phyloP scores from a whole-genome alignment of 2,888 invertebrate genomes.

The Agapetus fuscipes region DNA sequence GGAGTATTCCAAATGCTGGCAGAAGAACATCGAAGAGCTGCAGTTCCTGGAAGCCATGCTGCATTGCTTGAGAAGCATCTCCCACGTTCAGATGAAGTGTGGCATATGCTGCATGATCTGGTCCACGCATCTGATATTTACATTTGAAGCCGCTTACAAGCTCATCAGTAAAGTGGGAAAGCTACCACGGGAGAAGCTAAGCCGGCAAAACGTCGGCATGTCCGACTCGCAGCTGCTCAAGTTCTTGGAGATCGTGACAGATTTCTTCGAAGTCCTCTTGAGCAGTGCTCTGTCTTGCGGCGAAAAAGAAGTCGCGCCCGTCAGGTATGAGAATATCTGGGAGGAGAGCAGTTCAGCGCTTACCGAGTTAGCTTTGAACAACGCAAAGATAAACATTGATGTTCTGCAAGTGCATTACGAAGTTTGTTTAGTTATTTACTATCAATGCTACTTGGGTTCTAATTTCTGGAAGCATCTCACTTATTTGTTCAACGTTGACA shows the following conservation, averaged over 20 bases:
- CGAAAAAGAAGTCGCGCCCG: constrained; percentile 30
- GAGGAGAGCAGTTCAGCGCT: constrained; percentile 58
- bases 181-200: constrained; percentile 75
- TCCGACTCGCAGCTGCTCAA: constrained; percentile 50
- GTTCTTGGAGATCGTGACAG: constrained; percentile 38
- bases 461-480: constrained; percentile 63
- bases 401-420: constrained; percentile 74
- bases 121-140: constrained; percentile 78
- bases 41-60: constrained; percentile 62
- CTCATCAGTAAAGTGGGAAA: constrained; percentile 75
- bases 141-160: constrained; percentile 65
- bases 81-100: constrained; percentile 56
- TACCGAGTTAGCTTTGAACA: constrained; percentile 67
- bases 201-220: constrained; percentile 66
- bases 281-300: constrained; percentile 33
- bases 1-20: constrained; percentile 86
- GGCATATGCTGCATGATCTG: constrained; percentile 81
- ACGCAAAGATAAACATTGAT: constrained; percentile 63
- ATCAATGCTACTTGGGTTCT: constrained; percentile 69
- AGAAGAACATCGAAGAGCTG: constrained; percentile 59
- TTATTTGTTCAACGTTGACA: constrained; percentile 67
- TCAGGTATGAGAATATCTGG: constrained; percentile 56
- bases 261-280: constrained; percentile 41
- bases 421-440: constrained; percentile 64
- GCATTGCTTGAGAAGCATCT: constrained; percentile 55